Evolutionary conservation across 2,113 vertebrate species (phyloP), one percentile per base, ranked within the genome.

Genomic region (Ictalurus punctatus): DNA sequence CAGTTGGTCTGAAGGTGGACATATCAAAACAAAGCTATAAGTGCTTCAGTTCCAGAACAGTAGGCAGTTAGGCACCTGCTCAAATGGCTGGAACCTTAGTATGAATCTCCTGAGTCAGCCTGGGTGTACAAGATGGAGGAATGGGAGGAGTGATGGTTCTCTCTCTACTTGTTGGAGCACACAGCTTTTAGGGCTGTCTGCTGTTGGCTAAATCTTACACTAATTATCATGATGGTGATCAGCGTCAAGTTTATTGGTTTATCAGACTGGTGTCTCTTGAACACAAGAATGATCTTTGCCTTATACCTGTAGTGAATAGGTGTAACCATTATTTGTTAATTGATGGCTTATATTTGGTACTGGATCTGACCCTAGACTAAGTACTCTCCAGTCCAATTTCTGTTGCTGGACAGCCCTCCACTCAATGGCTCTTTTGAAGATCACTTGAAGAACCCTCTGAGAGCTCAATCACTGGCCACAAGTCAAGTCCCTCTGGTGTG

Each of bases 11-110:
- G 67, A 61, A 91, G 92, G 90, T 89, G 93, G 92, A 92, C 91
- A 92, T 95, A 93, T 95, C 94, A 94, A 91, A 91, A 94, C 93
- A 95, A 94, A 96, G 92, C 95, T 94, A 95, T 95, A 94, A 21
- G 93, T 90, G 86, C 92, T n/a, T 19, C 83, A 65, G 94, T 93
- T 95, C 93, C 92, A 94, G 89, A 93, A 90, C 86, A 86, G 91
- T 37, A 21, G 92, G 94, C 91, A 89, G 92, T 94, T 78, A 88
- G n/a, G 81, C 94, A 92, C 92, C 92, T 61, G 86, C 89, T 23
- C 91, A 94, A 94, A 96, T 95, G 93, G 92, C 95, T 95, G 93
- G 92, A 91, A 87, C 88, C 90, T 88, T 88, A 90, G 89, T 91
- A 90, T 92, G 91, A 23, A 90, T 86, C 90, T 90, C 89, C 90